Percentiles rank a stretch among this genome's conserved stretches.
Evolutionary conservation across 2,888 invertebrate species (phyloP).

Genomic region (Hydrotaea cyrtoneurina): DNA sequence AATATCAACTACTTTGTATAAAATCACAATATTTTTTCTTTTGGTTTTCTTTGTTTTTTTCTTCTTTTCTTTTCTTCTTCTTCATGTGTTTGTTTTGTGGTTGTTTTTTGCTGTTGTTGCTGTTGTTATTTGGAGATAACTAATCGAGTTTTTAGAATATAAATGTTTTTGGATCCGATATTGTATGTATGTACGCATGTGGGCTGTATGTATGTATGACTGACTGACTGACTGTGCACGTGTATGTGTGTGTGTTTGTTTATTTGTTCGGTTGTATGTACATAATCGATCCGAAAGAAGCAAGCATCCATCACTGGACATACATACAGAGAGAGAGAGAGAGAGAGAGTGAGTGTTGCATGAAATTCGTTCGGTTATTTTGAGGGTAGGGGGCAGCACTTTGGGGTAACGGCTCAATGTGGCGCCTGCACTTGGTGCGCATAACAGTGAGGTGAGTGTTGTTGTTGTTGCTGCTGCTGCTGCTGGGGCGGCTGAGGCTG

Average conservation of each 20-base stretch:
- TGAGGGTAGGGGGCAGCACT: not conserved
- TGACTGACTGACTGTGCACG: too few relatives aligned
- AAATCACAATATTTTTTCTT: conserved; percentile 71
- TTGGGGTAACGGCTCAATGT: conserved; percentile 43
- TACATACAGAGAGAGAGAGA: not conserved
- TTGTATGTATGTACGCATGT: conserved; percentile 40
- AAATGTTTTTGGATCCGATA: conserved; percentile 47
- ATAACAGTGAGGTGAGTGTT: conserved; percentile 63
- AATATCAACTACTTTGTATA: conserved; percentile 71
- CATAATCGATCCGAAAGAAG: conserved; percentile 29
- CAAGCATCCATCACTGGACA: conserved; percentile 16
- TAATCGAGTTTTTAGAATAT: conserved; percentile 60
- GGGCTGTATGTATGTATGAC: conserved; percentile 49
- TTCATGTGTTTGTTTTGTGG: conserved; percentile 28
- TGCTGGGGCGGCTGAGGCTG: conserved; percentile 44
- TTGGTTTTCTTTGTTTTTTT: conserved; percentile 41
- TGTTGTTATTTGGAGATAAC: conserved; percentile 31
- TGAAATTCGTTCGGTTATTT: conserved; percentile 31
- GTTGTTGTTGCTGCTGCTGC: conserved; percentile 53
- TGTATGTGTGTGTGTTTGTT: conserved; percentile 2
- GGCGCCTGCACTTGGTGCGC: conserved; percentile 56
- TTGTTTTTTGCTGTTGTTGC: conserved; percentile 23
- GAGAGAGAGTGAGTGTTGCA: not conserved
- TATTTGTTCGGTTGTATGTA: too few relatives aligned
- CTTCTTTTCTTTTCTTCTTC: conserved; percentile 40